phyloP scores from a whole-genome alignment of 1,140 invertebrate genomes.

The Drosophila orosa region DNA sequence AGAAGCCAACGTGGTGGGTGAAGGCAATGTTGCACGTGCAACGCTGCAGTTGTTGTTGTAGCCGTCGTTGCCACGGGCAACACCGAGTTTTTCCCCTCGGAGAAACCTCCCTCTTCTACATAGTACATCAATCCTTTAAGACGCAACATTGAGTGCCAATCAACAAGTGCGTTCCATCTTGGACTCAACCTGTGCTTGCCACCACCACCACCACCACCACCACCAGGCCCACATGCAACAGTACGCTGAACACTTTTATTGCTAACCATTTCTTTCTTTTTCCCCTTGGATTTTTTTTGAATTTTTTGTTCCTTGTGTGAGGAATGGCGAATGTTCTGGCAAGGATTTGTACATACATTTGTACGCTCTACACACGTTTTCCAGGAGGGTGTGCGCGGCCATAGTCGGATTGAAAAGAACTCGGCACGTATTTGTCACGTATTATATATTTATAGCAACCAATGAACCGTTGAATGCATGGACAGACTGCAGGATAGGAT shows the following conservation, averaged over 20 bases:
- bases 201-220: neutral
- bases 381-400: neutral
- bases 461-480: conserved; percentile 82
- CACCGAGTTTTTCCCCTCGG: neutral
- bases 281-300: conserved; percentile 13
- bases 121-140: conserved; percentile 80
- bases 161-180: conserved; percentile 81
- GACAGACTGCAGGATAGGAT: conserved; percentile 49
- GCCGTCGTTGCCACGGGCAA: conserved; percentile 62
- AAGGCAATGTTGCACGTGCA: conserved; percentile 56
- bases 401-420: conserved; percentile 73
- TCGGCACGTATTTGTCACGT: conserved; percentile 82
- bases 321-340: conserved; percentile 56
- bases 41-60: conserved; percentile 39
- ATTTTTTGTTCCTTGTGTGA: conserved; percentile 34
- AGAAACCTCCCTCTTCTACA: neutral
- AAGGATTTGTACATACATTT: conserved; percentile 69
- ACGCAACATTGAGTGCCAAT: conserved; percentile 82
- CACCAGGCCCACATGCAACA: conserved; percentile 58
- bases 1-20: conserved; percentile 15
- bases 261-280: conserved; percentile 72
- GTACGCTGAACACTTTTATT: conserved; percentile 79
- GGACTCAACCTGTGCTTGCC: conserved; percentile 34
- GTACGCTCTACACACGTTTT: conserved; percentile 49
- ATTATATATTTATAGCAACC: conserved; percentile 83